Evolutionary conservation across 2,888 invertebrate genomes (phyloP).

Genomic region (Nomada lathburiana): DNA sequence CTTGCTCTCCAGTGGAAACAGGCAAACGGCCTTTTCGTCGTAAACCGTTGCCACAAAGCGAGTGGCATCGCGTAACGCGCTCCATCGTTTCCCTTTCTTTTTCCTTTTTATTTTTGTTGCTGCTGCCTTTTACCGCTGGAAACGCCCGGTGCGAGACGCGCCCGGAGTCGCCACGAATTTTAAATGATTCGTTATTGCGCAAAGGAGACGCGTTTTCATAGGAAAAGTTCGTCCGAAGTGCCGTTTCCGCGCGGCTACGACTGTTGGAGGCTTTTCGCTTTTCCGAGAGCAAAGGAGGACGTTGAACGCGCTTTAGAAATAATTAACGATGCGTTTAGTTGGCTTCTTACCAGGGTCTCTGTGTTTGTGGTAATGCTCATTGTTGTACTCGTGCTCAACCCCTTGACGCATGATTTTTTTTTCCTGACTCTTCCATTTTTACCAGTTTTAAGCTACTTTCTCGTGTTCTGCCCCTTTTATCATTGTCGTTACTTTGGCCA

Average conservation of each 20-base stretch:
- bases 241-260: background rate
- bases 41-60: conserved; percentile 53
- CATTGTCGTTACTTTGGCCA: too few relatives aligned
- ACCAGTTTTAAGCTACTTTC: too few relatives aligned
- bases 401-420: too few relatives aligned
- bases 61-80: conserved; percentile 30
- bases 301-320: background rate
- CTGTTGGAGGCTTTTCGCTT: background rate
- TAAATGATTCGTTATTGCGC: conserved; percentile 42
- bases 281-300: background rate
- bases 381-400: too few relatives aligned
- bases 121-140: conserved; percentile 30
- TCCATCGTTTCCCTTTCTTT: conserved; percentile 29
- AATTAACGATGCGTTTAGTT: background rate
- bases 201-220: conserved; percentile 10
- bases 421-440: too few relatives aligned
- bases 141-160: conserved; percentile 12
- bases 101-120: background rate
- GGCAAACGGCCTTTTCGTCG: conserved; percentile 62
- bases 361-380: too few relatives aligned
- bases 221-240: background rate
- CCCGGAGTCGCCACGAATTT: conserved; percentile 27
- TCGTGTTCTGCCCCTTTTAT: too few relatives aligned
- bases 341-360: background rate
- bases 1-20: conserved; percentile 29